These are phyloP conservation scores for Endotricha flammealis DNA, from an alignment of 2,888 invertebrate species.

Conservation along the genomic window DNA sequence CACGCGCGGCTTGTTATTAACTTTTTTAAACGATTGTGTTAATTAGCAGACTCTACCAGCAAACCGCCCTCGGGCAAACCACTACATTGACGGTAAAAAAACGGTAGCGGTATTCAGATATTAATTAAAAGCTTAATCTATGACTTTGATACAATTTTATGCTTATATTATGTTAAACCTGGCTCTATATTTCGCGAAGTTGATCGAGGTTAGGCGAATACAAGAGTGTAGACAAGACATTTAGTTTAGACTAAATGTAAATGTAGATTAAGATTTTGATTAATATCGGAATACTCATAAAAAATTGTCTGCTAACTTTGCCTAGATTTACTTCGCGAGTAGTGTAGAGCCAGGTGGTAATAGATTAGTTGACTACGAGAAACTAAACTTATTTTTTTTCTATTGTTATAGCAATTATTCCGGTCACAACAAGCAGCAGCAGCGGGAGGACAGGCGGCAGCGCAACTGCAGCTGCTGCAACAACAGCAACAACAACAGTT, in stretches of 20 bases:
- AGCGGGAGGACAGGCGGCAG: slow-evolving; percentile 81
- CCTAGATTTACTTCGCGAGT: no score
- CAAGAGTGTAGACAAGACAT: no score
- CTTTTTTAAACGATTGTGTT: slow-evolving; percentile 73
- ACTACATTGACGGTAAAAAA: slow-evolving; percentile 42
- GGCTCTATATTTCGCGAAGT: no score
- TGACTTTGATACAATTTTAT: slow-evolving; percentile 16
- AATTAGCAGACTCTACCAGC: slow-evolving; percentile 62
- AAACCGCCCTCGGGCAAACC: slow-evolving; percentile 50
- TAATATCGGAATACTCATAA: no score
- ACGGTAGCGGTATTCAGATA: slow-evolving; percentile 54
- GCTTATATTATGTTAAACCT: no score
- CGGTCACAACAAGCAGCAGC: slow-evolving; percentile 89
- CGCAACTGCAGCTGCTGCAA: slow-evolving; percentile 83
- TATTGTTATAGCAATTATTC: slow-evolving; percentile 88
- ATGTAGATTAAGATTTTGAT: no score
- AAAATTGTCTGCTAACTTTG: no score
- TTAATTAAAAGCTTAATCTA: slow-evolving; percentile 67
- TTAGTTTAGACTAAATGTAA: no score
- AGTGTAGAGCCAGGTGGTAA: no score
- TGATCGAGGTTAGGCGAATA: no score
- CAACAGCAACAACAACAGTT: slow-evolving; percentile 87
- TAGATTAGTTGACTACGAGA: no score
- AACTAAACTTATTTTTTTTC: no score
- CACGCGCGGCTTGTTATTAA: slow-evolving; percentile 60